Evolutionary conservation across 2,113 vertebrate species (phyloP).

Genomic region (Smithornis capensis): DNA sequence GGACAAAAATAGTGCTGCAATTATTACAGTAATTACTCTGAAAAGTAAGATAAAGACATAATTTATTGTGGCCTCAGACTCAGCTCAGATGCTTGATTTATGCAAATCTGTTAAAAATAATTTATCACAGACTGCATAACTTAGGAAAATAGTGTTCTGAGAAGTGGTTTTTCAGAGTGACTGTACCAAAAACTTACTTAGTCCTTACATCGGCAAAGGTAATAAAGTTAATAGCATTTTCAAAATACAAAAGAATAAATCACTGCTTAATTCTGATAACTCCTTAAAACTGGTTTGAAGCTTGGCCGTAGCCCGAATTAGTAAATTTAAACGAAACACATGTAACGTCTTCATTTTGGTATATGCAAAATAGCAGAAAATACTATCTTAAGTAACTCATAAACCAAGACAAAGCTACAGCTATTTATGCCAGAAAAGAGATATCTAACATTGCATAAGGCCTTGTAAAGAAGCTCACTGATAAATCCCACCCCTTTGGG

Average conservation of each 20-base stretch:
- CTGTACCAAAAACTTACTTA: not conserved
- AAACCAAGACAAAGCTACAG: not conserved
- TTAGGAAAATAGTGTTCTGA: constrained; percentile 11
- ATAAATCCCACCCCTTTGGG: not conserved
- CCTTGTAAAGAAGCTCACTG: not conserved
- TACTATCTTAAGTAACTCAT: not conserved
- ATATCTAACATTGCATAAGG: not conserved
- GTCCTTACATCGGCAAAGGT: not conserved
- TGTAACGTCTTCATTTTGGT: not conserved
- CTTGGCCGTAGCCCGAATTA: not conserved
- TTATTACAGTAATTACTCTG: not conserved
- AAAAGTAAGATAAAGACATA: not conserved
- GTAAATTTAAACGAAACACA: not conserved
- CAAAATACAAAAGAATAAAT: not conserved
- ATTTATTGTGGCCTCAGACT: not conserved
- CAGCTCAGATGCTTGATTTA: constrained; percentile 3
- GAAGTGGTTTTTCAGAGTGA: not conserved
- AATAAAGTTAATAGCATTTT: not conserved
- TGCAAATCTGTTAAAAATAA: constrained; percentile 12
- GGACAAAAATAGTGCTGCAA: not conserved
- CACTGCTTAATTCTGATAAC: not conserved
- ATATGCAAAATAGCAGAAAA: not conserved
- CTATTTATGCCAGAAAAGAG: not conserved
- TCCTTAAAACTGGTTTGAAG: not conserved
- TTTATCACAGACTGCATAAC: not conserved